Evolutionary conservation across 2,888 invertebrate genomes (phyloP).

Genomic region (Pocota personata): DNA sequence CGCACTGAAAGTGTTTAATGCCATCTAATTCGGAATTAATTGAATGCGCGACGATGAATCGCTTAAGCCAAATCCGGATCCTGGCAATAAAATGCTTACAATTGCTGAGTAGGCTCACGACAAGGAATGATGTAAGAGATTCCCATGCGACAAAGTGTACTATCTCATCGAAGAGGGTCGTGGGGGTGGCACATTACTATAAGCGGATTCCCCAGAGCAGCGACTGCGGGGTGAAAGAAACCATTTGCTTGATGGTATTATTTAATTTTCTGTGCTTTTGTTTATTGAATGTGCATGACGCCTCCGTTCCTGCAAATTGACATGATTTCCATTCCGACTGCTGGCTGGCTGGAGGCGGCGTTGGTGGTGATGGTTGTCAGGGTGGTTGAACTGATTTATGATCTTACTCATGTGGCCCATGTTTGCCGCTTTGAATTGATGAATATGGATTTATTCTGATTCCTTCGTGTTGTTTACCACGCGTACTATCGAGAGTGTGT

Average conservation of each 20-base stretch:
- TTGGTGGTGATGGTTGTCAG: conserved; percentile 30
- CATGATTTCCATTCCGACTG: conserved; percentile 39
- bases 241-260: conserved; percentile 69
- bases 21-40: conserved; percentile 71
- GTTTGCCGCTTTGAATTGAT: conserved; percentile 55
- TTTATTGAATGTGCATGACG: conserved; percentile 62
- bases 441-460: conserved; percentile 61
- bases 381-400: conserved; percentile 69
- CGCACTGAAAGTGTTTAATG: conserved; percentile 59
- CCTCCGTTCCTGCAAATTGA: conserved; percentile 47
- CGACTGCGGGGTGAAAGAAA: conserved; percentile 42
- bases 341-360: not conserved
- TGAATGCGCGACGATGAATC: conserved; percentile 70
- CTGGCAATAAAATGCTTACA: conserved; percentile 54
- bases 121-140: conserved; percentile 26
- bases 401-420: conserved; percentile 44
- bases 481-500: not conserved
- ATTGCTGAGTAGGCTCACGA: conserved; percentile 41
- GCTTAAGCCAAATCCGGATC: conserved; percentile 69
- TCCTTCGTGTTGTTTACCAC: conserved; percentile 32
- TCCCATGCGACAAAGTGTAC: conserved; percentile 1
- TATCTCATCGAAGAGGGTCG: not conserved
- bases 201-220: conserved; percentile 55
- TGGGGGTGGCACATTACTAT: conserved; percentile 30
- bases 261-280: conserved; percentile 70